These are phyloP conservation scores for Plumapathes pennacea DNA, from an alignment of 92 coral and sea anemone genomes.

Conservation along the genomic window DNA sequence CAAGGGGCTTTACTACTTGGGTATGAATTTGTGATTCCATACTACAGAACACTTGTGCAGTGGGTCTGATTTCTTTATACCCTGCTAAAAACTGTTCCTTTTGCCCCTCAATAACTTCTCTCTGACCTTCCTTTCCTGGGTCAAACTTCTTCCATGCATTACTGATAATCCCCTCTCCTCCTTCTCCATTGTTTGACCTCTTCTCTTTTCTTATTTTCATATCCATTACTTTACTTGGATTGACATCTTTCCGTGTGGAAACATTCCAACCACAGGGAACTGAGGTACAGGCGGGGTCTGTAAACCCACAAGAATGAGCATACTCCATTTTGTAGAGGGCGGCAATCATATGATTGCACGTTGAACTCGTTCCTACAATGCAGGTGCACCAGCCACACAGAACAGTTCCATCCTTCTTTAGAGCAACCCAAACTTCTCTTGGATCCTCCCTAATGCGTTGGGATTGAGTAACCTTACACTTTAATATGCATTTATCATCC, in stretches of 20 bases:
- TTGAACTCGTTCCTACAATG: constrained; percentile 34
- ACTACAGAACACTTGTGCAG: constrained; percentile 30
- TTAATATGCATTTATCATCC: constrained; percentile 6
- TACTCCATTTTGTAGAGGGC: constrained; percentile 42
- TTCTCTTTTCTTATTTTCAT: constrained; percentile 37
- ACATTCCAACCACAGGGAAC: constrained; percentile 49
- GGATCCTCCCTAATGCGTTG: constrained; percentile 31
- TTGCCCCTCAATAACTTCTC: constrained; percentile 8
- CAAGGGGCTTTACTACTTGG: constrained; percentile 7
- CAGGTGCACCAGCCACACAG: constrained; percentile 54
- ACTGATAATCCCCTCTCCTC: constrained; percentile 5
- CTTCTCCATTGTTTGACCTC: neutral
- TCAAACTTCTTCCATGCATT: constrained; percentile 15
- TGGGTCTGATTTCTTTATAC: constrained; percentile 6
- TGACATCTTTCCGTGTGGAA: constrained; percentile 36
- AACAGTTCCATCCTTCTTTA: constrained; percentile 6
- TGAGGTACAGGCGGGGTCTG: constrained; percentile 43
- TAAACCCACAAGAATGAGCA: constrained; percentile 35
- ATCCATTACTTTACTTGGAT: constrained; percentile 28
- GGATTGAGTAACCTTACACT: constrained; percentile 19
- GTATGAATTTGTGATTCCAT: constrained; percentile 6
- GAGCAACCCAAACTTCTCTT: constrained; percentile 38
- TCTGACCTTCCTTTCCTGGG: constrained; percentile 22
- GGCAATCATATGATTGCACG: constrained; percentile 60
- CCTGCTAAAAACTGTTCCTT: constrained; percentile 9